These are phyloP conservation scores for Trachelus stipa DNA, from an alignment of 2,888 invertebrate genomes.

Conservation along the genomic window DNA sequence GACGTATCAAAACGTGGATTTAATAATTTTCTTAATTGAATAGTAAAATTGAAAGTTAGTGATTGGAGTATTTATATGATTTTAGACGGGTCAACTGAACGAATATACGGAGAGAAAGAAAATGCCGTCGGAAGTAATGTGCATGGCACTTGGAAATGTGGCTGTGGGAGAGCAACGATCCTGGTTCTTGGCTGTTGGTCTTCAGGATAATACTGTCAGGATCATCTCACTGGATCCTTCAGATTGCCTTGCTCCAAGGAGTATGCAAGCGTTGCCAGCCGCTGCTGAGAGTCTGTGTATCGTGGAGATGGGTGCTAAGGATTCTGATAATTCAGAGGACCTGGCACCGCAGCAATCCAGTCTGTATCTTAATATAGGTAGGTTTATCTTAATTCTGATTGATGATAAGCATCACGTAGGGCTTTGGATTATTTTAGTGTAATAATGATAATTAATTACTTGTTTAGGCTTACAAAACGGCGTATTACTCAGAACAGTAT, in stretches of 20 bases:
- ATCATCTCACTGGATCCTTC: constrained; percentile 97
- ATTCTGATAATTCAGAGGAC: constrained; percentile 70
- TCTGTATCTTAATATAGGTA: constrained; percentile 92
- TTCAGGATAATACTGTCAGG: constrained; percentile 96
- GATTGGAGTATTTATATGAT: constrained; percentile 28
- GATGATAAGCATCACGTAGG: neutral
- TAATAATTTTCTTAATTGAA: neutral
- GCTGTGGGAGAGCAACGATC: constrained; percentile 95
- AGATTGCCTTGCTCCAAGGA: constrained; percentile 93
- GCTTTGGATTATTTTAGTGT: neutral
- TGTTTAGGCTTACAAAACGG: constrained; percentile 87
- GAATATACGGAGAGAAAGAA: constrained; percentile 98
- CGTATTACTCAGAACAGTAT: constrained; percentile 89
- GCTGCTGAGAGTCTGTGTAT: constrained; percentile 97
- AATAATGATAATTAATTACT: constrained; percentile 4
- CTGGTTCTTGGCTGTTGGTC: constrained; percentile 94
- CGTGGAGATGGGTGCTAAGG: constrained; percentile 88
- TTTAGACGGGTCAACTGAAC: constrained; percentile 95
- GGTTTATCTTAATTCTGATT: neutral
- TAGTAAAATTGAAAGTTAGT: neutral
- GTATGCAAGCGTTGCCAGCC: constrained; percentile 96
- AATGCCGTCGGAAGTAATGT: constrained; percentile 96
- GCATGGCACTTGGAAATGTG: constrained; percentile 97
- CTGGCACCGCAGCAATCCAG: constrained; percentile 76
- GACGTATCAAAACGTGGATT: neutral